Conservation (phyloP, 2,113 vertebrate species). For the Charadrius vociferus region DNA sequence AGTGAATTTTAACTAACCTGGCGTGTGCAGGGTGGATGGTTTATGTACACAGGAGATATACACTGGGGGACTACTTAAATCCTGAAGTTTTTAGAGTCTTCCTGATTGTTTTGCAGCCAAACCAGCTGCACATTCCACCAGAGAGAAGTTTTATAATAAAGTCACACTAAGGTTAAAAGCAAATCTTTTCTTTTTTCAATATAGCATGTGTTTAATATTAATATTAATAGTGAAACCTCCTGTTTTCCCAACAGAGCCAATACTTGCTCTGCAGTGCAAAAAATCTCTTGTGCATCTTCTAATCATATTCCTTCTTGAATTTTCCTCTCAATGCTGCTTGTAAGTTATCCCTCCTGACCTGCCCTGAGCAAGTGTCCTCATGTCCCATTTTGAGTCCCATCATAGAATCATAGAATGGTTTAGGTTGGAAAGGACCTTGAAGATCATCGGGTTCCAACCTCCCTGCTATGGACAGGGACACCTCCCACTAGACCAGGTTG, state of each 20-base stretch:
- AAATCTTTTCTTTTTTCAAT: background rate
- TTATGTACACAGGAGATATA: background rate
- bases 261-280: background rate
- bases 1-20: background rate
- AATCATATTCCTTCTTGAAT: background rate
- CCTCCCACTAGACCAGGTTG: too few species aligned
- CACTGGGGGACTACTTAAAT: background rate
- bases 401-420: too few species aligned
- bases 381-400: background rate
- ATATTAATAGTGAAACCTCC: background rate
- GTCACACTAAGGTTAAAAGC: background rate
- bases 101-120: background rate
- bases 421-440: too few species aligned
- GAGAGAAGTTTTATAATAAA: background rate
- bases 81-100: background rate
- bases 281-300: background rate
- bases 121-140: background rate
- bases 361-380: background rate
- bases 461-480: too few species aligned
- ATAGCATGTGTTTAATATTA: background rate
- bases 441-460: too few species aligned
- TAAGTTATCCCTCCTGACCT: background rate
- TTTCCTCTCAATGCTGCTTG: background rate
- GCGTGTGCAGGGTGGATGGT: background rate
- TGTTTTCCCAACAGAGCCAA: background rate